Base-by-base conservation (phyloP, 1,140 invertebrate species). In the Metaphire vulgaris region DNA sequence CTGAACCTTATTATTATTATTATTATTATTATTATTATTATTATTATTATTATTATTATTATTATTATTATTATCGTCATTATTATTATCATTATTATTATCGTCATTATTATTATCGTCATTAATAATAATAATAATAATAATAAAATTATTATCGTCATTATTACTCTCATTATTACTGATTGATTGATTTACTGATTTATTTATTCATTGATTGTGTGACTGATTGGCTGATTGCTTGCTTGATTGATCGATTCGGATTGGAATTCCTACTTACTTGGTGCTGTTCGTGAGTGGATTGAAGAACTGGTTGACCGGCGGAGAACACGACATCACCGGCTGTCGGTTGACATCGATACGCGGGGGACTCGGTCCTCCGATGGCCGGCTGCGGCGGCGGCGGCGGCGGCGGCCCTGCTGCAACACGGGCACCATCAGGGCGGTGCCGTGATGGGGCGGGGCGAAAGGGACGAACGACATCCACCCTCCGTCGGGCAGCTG, bases 11-110 rank as follows among this genome's bases (percentile, higher is more conserved):
- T 56, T 56, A 56, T 56, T 56, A 56, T 56, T 56, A 56, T 56
- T 56, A 56, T 56, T 56, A 56, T 56, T 56, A 56, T 56, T 56
- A 56, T 56, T 56, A 56, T 56, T 56, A 56, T 56, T 56, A 56
- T 56, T 56, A 56, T 56, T 56, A 56, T 56, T 56, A 56, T 56
- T 6, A 56, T 56, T 56, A 56, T 56, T 56, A 56, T 56, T 6
- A 56, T 56, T 56, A 56, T 56, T 6, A 56, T 56, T 56, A 56
- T 56, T 56, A 56, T 56, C 21, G 21, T 56, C 21, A 56, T 56
- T 56, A 56, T 56, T 56, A 56, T 56, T 56, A 56, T 56, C 21
- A 56, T 56, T 56, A 56, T 56, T 56, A 56, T 56, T 56, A 56
- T 56, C 21, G 21, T 56, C 21, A 56, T 56, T 56, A 56, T 56